These are phyloP conservation scores for Eleutherodactylus coqui DNA, from an alignment of 2,797 vertebrate genomes.

Conservation along the genomic window DNA sequence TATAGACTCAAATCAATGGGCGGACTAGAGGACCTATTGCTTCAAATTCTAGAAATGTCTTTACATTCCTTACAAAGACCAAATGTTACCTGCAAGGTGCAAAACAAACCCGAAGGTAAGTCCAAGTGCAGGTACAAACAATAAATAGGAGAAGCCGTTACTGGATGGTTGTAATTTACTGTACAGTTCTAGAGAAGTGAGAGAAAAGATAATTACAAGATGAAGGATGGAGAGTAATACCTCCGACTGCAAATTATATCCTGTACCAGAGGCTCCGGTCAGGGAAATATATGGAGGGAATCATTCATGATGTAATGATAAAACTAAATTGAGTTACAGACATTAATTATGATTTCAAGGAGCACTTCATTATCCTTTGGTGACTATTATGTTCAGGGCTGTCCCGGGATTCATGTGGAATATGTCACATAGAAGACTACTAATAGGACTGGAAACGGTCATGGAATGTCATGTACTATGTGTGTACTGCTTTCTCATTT, in stretches of 20 bases:
- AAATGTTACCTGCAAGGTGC: background rate
- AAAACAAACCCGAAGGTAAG: background rate
- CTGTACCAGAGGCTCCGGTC: conserved; percentile 51
- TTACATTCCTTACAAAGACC: background rate
- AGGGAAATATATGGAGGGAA: conserved; percentile 60
- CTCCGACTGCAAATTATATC: conserved; percentile 59
- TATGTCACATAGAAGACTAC: conserved; percentile 16
- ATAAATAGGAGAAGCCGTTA: conserved; percentile 56
- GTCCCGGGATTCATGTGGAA: background rate
- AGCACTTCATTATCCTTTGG: conserved; percentile 56
- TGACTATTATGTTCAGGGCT: conserved; percentile 31
- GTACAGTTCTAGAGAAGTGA: background rate
- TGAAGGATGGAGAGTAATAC: conserved; percentile 55
- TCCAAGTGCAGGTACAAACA: background rate
- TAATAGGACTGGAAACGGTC: background rate
- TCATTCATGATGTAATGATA: conserved; percentile 63
- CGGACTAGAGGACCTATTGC: background rate
- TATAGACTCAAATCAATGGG: background rate
- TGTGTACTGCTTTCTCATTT: background rate
- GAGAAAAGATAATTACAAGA: conserved; percentile 59
- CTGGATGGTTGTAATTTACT: conserved; percentile 52
- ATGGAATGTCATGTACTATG: background rate
- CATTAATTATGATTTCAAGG: conserved; percentile 54
- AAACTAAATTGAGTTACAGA: conserved; percentile 60
- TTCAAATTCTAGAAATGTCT: background rate